Evolutionary conservation across 2,888 invertebrate genomes (phyloP).

Genomic region (Caenorhabditis wallacei): DNA sequence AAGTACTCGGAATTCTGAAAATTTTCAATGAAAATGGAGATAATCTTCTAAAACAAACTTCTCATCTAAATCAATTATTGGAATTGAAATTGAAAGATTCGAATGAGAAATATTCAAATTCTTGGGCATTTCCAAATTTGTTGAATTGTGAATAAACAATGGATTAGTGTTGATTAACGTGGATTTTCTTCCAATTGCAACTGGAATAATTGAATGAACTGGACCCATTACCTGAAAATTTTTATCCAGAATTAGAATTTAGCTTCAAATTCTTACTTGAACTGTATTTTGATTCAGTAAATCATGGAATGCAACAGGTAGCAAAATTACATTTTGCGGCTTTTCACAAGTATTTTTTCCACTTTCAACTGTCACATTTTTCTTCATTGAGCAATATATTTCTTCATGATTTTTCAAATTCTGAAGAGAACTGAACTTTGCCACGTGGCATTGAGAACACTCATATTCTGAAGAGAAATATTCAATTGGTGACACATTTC

Average conservation of each 20-base stretch:
- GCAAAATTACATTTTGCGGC: conserved; percentile 27
- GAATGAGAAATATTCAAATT: conserved; percentile 35
- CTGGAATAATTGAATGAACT: conserved; percentile 72
- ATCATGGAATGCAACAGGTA: conserved; percentile 55
- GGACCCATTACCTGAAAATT: conserved; percentile 69
- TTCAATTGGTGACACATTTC: background rate
- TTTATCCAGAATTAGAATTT: background rate
- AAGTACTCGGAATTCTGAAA: conserved; percentile 11
- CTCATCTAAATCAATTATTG: conserved; percentile 52
- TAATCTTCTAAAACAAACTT: conserved; percentile 14
- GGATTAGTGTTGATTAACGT: conserved; percentile 42
- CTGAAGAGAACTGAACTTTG: conserved; percentile 66
- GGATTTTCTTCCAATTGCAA: conserved; percentile 66
- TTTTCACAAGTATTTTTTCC: background rate
- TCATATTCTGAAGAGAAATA: conserved; percentile 54
- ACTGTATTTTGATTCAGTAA: conserved; percentile 37
- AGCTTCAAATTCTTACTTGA: conserved; percentile 17
- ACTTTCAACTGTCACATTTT: background rate
- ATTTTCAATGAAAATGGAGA: background rate
- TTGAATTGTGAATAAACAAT: conserved; percentile 35
- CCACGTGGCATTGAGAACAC: conserved; percentile 66
- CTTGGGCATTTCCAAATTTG: conserved; percentile 40
- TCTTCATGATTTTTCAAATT: conserved; percentile 67
- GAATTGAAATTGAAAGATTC: conserved; percentile 49
- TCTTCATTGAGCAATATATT: conserved; percentile 58